Conservation (phyloP, 2,888 invertebrate genomes). For the Melanostoma scalare region DNA sequence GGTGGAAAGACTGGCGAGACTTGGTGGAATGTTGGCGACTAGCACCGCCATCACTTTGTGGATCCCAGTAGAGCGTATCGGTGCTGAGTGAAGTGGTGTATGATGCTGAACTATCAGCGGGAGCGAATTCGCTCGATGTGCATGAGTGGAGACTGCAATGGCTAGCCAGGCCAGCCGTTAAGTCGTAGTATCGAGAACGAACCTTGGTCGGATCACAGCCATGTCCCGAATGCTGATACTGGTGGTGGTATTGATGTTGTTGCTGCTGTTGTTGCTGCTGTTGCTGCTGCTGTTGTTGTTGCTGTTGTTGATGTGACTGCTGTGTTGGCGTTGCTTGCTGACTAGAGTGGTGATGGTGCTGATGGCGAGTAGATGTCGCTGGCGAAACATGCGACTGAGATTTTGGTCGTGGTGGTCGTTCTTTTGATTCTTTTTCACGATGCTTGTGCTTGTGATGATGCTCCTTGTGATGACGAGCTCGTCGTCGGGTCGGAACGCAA, state of each 20-base stretch:
- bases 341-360: constrained; percentile 66
- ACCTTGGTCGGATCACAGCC: constrained; percentile 77
- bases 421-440: constrained; percentile 82
- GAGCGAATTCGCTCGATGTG: constrained; percentile 89
- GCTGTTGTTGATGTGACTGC: constrained; percentile 70
- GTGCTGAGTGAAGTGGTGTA: constrained; percentile 93
- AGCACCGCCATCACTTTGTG: constrained; percentile 81
- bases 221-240: constrained; percentile 80
- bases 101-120: constrained; percentile 88
- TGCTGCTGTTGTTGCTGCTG: constrained; percentile 63
- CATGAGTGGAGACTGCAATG: constrained; percentile 92
- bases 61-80: constrained; percentile 93
- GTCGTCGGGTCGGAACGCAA: constrained; percentile 88
- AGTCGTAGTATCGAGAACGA: constrained; percentile 85
- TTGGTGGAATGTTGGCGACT: constrained; percentile 85
- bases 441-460: constrained; percentile 85
- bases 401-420: constrained; percentile 78
- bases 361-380: constrained; percentile 75
- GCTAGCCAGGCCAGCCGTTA: constrained; percentile 88
- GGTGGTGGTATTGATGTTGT: constrained; percentile 79
- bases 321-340: constrained; percentile 74
- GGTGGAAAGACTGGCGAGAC: constrained; percentile 83
- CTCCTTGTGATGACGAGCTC: constrained; percentile 85
- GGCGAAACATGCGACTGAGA: constrained; percentile 78
- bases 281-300: constrained; percentile 59